Percentiles rank a stretch among this genome's conserved stretches.
Evolutionary conservation across 2,888 invertebrate species (phyloP).

Genomic region (Empis stercorea): DNA sequence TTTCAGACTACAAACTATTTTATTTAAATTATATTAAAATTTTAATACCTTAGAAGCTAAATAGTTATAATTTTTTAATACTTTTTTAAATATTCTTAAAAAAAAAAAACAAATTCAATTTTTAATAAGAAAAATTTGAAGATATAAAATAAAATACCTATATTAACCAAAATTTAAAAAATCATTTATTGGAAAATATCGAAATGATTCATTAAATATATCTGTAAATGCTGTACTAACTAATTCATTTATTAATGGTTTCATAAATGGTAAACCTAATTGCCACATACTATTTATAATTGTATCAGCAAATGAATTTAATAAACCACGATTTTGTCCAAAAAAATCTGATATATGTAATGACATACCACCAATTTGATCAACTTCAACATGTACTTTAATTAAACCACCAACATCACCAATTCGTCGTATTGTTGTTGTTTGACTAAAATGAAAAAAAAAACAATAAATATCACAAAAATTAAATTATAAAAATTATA

Average conservation of each 20-base stretch:
- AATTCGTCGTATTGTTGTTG: constrained; percentile 36
- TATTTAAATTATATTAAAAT: too few species aligned
- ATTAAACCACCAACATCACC: constrained; percentile 37
- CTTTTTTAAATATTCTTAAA: too few species aligned
- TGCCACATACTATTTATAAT: constrained; percentile 73
- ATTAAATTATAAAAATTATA: background rate
- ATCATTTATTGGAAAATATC: constrained; percentile 55
- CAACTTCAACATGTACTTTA: constrained; percentile 56
- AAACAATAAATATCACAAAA: too few species aligned
- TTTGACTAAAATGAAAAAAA: too few species aligned
- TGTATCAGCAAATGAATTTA: constrained; percentile 54
- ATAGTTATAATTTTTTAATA: too few species aligned
- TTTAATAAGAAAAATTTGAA: too few species aligned
- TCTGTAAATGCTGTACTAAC: constrained; percentile 74
- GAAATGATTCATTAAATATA: constrained; percentile 64
- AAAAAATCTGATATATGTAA: constrained; percentile 64
- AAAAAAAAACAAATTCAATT: too few species aligned
- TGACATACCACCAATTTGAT: constrained; percentile 62
- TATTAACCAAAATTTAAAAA: constrained; percentile 37
- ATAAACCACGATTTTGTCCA: constrained; percentile 44
- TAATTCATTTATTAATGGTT: constrained; percentile 68
- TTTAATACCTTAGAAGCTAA: too few species aligned
- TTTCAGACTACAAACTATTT: too few species aligned
- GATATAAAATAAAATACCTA: too few species aligned
- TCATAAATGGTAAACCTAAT: constrained; percentile 60